Evolutionary conservation across 2,888 invertebrate genomes (phyloP), one percentile per base, ranked within the genome.

Genomic region (Epinotia bilunana): DNA sequence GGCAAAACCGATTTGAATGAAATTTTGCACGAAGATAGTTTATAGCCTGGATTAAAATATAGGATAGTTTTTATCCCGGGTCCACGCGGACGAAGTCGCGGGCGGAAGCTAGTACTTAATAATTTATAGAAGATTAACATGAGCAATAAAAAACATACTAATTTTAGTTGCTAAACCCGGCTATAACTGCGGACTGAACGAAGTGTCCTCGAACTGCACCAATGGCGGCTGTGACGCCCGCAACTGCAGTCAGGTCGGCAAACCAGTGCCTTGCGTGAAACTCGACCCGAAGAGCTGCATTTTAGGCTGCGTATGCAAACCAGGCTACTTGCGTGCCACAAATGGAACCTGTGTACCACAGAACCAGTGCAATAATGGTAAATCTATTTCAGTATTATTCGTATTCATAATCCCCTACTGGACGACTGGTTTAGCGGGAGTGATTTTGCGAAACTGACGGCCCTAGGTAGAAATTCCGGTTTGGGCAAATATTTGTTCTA

Each of bases 291-390:
- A 60, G 23, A 46, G 18, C 28, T 69, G 69, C 28, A 69, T 43
- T 20, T 79, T 81, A 23, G 88, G 88, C 0, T 88, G 88, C 63
- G 46, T 85, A 6, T 88, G 88, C 65, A 75, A 79, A 73, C 72
- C 82, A 4, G 81, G 79, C 0, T 87, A 83, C 63, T 78, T 87
- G 58, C 79, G 85, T 76, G 76, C 77, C 5, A 12, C 76, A 0
- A 81, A 86, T 23, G 88, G 87, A 1, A 78, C 76, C 4, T 88
- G 88, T 58, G 78, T 88, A 4, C 84, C 81, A 5, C 65, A 76
- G 76, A 65, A 82, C 13, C 53, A 84, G 69, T 88, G 88, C 71
- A 73, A 63, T n/a, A 55, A 63, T 20, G 62, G 62, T 71, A 69
- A n/a, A 13, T 13, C 13, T 33, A 13, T 18, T 18, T 39, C 39